Percentiles rank a stretch among this genome's conserved stretches.
phyloP scores from a whole-genome alignment of 2,888 invertebrate species.

The Melieria omissa region DNA sequence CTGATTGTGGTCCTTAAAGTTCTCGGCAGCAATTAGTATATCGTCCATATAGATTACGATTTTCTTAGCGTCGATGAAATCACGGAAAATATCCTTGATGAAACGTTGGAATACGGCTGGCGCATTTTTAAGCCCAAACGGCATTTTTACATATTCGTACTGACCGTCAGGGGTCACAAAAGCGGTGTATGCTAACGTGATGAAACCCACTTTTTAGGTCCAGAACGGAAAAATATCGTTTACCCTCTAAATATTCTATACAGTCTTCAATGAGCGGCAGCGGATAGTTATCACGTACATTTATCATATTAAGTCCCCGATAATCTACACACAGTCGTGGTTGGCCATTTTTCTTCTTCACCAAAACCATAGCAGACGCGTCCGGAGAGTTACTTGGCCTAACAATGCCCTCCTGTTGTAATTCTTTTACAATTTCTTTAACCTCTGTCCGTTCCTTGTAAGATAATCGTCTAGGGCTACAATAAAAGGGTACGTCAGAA shows the following conservation, averaged over 20 bases:
- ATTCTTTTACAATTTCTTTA: background rate
- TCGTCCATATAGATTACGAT: too few relatives aligned
- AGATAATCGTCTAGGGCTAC: too few relatives aligned
- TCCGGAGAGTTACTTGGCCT: slow-evolving; percentile 2
- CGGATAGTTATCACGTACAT: slow-evolving; percentile 27
- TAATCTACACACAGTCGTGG: slow-evolving; percentile 20
- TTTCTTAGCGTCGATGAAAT: slow-evolving; percentile 11
- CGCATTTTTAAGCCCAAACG: slow-evolving; percentile 35
- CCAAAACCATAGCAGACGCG: background rate
- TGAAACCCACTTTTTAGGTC: slow-evolving; percentile 41
- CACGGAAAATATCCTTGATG: slow-evolving; percentile 16
- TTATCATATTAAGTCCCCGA: slow-evolving; percentile 24
- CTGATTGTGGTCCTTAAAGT: background rate
- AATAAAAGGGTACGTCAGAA: too few relatives aligned
- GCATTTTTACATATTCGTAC: slow-evolving; percentile 38
- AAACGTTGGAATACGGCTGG: slow-evolving; percentile 42
- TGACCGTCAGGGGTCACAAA: slow-evolving; percentile 48
- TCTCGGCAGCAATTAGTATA: slow-evolving; percentile 3
- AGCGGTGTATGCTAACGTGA: slow-evolving; percentile 44
- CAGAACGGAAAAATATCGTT: slow-evolving; percentile 11
- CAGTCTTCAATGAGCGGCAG: slow-evolving; percentile 28
- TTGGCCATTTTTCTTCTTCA: slow-evolving; percentile 1
- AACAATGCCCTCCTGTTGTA: background rate
- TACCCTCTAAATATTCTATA: slow-evolving; percentile 25
- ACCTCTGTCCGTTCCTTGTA: background rate